phyloP scores from a whole-genome alignment of 2,888 invertebrate species.

The Cephalotes varians region DNA sequence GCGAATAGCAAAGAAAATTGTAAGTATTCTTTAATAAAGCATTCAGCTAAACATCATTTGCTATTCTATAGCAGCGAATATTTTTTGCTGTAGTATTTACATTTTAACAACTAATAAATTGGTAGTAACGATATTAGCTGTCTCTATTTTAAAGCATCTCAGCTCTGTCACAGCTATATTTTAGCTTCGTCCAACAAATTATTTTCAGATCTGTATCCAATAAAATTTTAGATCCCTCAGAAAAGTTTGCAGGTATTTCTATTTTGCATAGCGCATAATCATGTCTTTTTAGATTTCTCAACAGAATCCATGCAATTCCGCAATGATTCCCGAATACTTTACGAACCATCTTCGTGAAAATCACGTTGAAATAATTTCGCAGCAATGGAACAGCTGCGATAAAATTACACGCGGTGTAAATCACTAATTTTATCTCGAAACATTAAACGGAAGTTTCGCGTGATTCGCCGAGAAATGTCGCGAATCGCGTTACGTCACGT shows the following conservation, averaged over 20 bases:
- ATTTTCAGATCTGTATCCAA: too few species aligned
- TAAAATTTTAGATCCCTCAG: too few species aligned
- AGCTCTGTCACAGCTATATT: too few species aligned
- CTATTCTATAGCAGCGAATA: too few species aligned
- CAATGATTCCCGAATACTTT: background rate
- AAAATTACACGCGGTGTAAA: constrained; percentile 13
- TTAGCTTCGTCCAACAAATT: too few species aligned
- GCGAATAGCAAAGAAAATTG: too few species aligned
- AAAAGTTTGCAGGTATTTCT: background rate
- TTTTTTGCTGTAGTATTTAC: too few species aligned
- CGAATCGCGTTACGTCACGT: background rate
- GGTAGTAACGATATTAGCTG: too few species aligned
- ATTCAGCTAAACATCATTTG: too few species aligned
- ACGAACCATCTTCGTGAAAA: background rate
- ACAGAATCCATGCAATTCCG: background rate
- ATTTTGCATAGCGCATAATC: background rate
- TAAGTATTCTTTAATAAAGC: too few species aligned
- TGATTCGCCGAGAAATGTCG: constrained; percentile 21
- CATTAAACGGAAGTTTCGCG: constrained; percentile 42
- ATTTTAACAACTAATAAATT: too few species aligned
- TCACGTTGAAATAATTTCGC: constrained; percentile 7
- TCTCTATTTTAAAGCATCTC: too few species aligned
- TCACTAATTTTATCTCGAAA: constrained; percentile 35
- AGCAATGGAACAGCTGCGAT: background rate
- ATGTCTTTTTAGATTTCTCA: background rate